Evolutionary conservation across 2,888 invertebrate genomes (phyloP).

Genomic region (Galeopsomyia nigrocyanea): DNA sequence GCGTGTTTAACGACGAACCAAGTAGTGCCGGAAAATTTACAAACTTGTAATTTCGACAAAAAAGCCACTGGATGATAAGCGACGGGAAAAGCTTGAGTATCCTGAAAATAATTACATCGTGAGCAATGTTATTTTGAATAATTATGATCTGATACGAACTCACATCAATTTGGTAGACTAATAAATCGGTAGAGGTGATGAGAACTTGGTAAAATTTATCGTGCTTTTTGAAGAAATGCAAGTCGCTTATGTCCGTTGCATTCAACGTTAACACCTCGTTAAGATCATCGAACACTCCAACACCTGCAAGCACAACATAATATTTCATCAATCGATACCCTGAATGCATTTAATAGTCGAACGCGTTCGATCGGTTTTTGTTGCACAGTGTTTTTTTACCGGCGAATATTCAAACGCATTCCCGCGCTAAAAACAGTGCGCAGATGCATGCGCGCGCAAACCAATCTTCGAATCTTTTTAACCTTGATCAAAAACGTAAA

Average conservation of each 20-base stretch:
- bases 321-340: too few species aligned
- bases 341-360: too few species aligned
- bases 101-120: slow-evolving; percentile 2
- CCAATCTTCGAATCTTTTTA: too few species aligned
- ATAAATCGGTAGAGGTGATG: slow-evolving; percentile 9
- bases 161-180: slow-evolving; percentile 20
- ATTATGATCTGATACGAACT: slow-evolving; percentile 9
- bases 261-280: slow-evolving; percentile 21
- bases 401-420: too few species aligned
- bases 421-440: too few species aligned
- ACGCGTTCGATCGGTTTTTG: too few species aligned
- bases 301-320: slow-evolving; percentile 11
- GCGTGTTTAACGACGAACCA: slow-evolving; percentile 14
- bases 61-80: neutral
- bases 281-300: slow-evolving; percentile 23
- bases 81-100: neutral
- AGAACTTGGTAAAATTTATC: slow-evolving; percentile 20
- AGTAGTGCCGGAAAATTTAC: slow-evolving; percentile 10
- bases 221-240: slow-evolving; percentile 21
- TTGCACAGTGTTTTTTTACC: too few species aligned
- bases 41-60: slow-evolving; percentile 10
- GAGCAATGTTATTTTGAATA: neutral
- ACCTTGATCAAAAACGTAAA: too few species aligned
- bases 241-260: slow-evolving; percentile 11
- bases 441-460: too few species aligned